Evolutionary conservation across 2,888 invertebrate species (phyloP), one percentile per base, ranked within the genome.

Genomic region (Melanchra persicariae): DNA sequence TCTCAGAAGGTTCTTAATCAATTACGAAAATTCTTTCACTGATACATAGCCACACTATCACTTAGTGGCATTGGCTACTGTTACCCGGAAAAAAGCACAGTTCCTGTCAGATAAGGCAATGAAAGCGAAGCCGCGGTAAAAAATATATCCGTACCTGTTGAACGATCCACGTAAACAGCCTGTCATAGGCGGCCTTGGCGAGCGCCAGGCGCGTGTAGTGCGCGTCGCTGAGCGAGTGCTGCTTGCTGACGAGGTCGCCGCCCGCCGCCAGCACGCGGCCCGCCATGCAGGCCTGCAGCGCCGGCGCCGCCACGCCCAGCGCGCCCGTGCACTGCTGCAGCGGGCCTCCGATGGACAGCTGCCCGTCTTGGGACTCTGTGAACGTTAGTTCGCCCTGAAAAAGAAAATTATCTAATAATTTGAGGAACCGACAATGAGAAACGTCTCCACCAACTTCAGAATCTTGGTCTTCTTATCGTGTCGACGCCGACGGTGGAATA

Each of bases 131-230:
- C 2, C 30, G 6, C 30, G 30, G 30, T 40, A 12, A 12, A 0
- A 5, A 5, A n/a, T n/a, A n/a, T n/a, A n/a, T n/a, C n/a, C n/a
- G n/a, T n/a, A 34, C 95, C 93, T 95, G 96, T 54, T 97, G 97
- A 22, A 99, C 99, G 74, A 99, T 98, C 98, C 99, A 99, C 0
- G 98, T 97, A 94, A 99, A 99, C 64, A 99, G 96, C 26, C 99
- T 96, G 89, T 99, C 99, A 89, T 99, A 99, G 37, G 99, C 97
- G 4, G 99, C 99, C 96, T 99, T 99, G 4, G 99, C 98, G 65
- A 99, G 96, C 8, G 99, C 99, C 93, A 99, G 98, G 79, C 98
- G 95, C 19, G 99, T 99, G 90, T 98, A 98, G 87, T 97, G 96
- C 0, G 99, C 99, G 90, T 99, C 98, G 0, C 96, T 94, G 60